A percentile compares a stretch with the other conserved stretches of the same genome.
Evolutionary conservation across 2,888 invertebrate species (phyloP).

Genomic region (Dastarcus helophoroides): DNA sequence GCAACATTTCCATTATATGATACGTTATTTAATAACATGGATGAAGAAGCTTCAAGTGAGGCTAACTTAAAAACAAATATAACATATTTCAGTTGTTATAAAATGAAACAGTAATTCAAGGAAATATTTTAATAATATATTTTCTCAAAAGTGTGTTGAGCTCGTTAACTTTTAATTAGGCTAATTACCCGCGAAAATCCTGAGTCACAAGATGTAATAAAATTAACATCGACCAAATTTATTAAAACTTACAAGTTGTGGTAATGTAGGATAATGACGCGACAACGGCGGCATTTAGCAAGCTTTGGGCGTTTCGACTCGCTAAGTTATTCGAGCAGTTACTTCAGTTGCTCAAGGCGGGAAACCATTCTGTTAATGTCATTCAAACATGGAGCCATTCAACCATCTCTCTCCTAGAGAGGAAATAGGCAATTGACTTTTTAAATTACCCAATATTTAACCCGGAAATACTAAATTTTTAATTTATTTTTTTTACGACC

Average conservation of each 20-base stretch:
- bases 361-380: slow-evolving; percentile 30
- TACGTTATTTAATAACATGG: too few relatives aligned
- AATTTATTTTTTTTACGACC: too few relatives aligned
- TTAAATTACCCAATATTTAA: too few relatives aligned
- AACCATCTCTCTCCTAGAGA: slow-evolving; percentile 25
- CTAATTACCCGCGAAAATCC: slow-evolving; percentile 10
- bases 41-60: too few relatives aligned
- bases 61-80: too few relatives aligned
- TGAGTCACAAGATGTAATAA: slow-evolving; percentile 12
- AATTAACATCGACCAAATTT: slow-evolving; percentile 16
- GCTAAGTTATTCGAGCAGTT: slow-evolving; percentile 18
- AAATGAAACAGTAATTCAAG: too few relatives aligned
- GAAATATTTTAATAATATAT: too few relatives aligned
- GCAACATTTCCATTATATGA: too few relatives aligned
- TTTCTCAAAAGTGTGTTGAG: too few relatives aligned
- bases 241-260: slow-evolving; percentile 22
- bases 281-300: slow-evolving; percentile 19
- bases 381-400: slow-evolving; percentile 28
- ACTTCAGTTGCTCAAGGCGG: slow-evolving; percentile 18
- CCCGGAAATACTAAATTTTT: too few relatives aligned
- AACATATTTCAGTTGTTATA: too few relatives aligned
- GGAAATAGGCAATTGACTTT: slow-evolving; percentile 33
- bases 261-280: slow-evolving; percentile 20
- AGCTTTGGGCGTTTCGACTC: slow-evolving; percentile 15
- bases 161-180: slow-evolving; percentile 12